Evolutionary conservation across 2,888 invertebrate species (phyloP), one percentile per base, ranked within the genome.

Genomic region (Trilocha varians): DNA sequence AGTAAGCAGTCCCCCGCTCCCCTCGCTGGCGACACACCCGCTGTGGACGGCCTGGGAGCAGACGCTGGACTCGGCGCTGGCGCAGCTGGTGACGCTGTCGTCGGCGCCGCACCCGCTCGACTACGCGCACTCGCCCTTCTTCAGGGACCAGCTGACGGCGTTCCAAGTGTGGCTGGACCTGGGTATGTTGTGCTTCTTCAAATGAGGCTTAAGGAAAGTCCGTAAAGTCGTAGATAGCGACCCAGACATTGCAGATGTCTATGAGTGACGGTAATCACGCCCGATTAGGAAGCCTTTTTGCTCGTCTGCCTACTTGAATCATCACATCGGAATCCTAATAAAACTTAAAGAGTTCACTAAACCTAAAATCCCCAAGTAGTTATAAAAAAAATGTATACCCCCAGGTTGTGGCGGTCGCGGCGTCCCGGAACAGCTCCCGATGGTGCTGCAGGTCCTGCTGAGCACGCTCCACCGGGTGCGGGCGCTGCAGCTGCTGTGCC

Each of bases 31-130:
- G 50, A 87, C 93, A 64, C 96, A 96, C 79, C 92, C 93, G 42
- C 95, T 96, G 93, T 96, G 98, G 98, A 91, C 93, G 68, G 96
- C 99, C 1, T 99, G 99, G 99, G 99, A 99, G 79, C 89, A 97
- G 62, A 96, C 98, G 11, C 88, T 99, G 52, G 99, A 99, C 80
- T 88, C 97, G 56, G 97, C 97, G 62, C 87, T 99, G 53, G 91
- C 94, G 44, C 98, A 98, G 78, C 87, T 98, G 59, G 96, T 96
- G 45, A 89, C 88, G 41, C 91, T 95, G 87, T 13, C 85, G 87
- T 37, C 84, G 87, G 45, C 13, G 91, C 87, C 35, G 36, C 38
- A 40, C 40, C 48, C 38, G 85, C 87, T 41, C 32, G 53, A 53
- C 8, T 93, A 92, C 67, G 78, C 84, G 17, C 94, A 95, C 79